phyloP scores from a whole-genome alignment of 2,797 vertebrate species.

The Galagoides demidoff region DNA sequence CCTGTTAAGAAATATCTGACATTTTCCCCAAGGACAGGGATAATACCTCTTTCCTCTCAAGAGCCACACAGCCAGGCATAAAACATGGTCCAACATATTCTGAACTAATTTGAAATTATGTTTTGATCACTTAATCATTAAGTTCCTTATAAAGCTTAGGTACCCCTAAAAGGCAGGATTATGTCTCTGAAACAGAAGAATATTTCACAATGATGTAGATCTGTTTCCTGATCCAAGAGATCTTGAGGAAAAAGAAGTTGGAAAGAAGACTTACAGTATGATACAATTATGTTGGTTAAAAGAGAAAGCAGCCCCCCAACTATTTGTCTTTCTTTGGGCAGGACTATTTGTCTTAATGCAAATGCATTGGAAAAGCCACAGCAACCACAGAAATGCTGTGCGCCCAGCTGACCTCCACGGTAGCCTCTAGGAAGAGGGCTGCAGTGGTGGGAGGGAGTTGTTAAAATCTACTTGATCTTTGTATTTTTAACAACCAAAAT shows the following conservation, averaged over 20 bases:
- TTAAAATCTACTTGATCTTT: not conserved
- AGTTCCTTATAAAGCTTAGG: not conserved
- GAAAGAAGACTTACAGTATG: not conserved
- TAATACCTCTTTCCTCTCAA: not conserved
- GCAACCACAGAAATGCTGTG: not conserved
- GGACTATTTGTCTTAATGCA: not conserved
- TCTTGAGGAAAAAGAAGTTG: not conserved
- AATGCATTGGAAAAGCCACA: not conserved
- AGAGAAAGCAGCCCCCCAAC: not conserved
- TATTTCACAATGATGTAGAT: not conserved
- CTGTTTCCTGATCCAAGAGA: not conserved
- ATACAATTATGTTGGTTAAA: not conserved
- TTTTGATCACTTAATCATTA: not conserved
- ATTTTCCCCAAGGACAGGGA: not conserved
- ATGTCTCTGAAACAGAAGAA: not conserved
- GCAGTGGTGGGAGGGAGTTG: not conserved
- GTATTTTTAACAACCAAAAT: not conserved
- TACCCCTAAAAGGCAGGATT: not conserved
- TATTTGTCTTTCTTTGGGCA: no score
- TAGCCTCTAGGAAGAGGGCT: not conserved
- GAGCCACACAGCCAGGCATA: not conserved
- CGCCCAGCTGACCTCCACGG: fast-evolving
- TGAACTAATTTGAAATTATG: not conserved
- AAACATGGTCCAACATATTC: not conserved
- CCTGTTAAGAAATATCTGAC: not conserved